Conservation (phyloP, 2,797 vertebrate genomes). For the Halcyon leucocephala region DNA sequence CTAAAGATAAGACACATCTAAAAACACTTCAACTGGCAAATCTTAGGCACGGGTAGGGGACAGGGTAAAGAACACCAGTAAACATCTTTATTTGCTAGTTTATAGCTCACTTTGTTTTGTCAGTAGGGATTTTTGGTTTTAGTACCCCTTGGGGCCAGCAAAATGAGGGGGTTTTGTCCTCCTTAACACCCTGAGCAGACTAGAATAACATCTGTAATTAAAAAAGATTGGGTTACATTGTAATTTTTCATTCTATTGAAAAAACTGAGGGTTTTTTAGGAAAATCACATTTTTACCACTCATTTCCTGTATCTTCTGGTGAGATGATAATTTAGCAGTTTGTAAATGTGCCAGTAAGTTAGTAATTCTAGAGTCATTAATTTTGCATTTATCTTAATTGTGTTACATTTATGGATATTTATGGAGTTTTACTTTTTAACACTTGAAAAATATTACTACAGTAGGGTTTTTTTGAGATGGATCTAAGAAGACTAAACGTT, state of each 20-base stretch:
- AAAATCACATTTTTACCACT: not conserved
- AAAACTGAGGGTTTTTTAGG: not conserved
- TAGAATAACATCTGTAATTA: not conserved
- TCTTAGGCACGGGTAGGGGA: not conserved
- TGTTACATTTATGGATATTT: not conserved
- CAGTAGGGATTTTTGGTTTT: not conserved
- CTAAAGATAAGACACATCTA: not conserved
- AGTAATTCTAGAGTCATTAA: conserved; percentile 21
- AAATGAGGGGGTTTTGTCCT: not conserved
- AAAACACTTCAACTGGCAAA: not conserved
- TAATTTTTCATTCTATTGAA: not conserved
- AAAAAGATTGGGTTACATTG: not conserved
- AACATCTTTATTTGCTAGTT: not conserved
- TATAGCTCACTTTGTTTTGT: not conserved
- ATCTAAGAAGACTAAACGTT: not conserved
- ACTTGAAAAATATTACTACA: not conserved
- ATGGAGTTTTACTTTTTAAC: not conserved
- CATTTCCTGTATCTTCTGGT: not conserved
- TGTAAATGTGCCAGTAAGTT: conserved; percentile 18
- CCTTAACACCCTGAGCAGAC: not conserved
- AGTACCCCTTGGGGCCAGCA: not conserved
- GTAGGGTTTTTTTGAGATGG: not conserved
- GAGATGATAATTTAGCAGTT: not conserved
- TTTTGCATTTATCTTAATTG: conserved; percentile 40
- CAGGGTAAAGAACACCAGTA: rapidly evolving